phyloP scores from a whole-genome alignment of 2,113 vertebrate genomes.

The Tachycineta bicolor region DNA sequence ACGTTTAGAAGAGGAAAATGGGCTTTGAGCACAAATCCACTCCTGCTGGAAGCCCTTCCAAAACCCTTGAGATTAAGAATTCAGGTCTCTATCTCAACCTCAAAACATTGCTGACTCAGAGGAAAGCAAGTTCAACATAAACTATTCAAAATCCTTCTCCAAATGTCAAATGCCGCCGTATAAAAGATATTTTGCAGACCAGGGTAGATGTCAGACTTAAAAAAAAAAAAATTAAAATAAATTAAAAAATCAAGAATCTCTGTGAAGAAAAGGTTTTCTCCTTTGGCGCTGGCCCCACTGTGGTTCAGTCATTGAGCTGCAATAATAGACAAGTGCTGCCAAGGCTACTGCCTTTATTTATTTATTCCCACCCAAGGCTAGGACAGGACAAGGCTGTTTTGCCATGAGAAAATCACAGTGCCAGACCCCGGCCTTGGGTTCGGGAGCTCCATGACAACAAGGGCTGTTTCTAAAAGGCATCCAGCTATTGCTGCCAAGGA shows the following conservation, averaged over 20 bases:
- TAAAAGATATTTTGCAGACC: background rate
- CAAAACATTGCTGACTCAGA: constrained; percentile 19
- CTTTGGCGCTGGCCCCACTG: background rate
- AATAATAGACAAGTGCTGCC: constrained; percentile 1
- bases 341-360: constrained; percentile 36
- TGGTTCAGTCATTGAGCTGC: background rate
- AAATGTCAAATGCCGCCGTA: background rate
- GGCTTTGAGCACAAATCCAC: background rate
- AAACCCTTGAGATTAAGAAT: constrained; percentile 20
- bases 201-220: background rate
- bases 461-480: constrained; percentile 27
- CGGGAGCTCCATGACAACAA: constrained; percentile 54
- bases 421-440: constrained; percentile 25
- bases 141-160: background rate
- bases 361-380: background rate
- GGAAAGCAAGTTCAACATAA: background rate
- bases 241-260: background rate
- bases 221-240: background rate
- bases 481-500: background rate
- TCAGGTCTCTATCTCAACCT: background rate
- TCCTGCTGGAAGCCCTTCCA: background rate
- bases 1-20: background rate
- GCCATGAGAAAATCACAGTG: background rate
- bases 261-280: constrained; percentile 24
- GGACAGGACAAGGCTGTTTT: background rate